Evolutionary conservation across 2,113 vertebrate genomes (phyloP).

Genomic region (Terrapene triunguis): DNA sequence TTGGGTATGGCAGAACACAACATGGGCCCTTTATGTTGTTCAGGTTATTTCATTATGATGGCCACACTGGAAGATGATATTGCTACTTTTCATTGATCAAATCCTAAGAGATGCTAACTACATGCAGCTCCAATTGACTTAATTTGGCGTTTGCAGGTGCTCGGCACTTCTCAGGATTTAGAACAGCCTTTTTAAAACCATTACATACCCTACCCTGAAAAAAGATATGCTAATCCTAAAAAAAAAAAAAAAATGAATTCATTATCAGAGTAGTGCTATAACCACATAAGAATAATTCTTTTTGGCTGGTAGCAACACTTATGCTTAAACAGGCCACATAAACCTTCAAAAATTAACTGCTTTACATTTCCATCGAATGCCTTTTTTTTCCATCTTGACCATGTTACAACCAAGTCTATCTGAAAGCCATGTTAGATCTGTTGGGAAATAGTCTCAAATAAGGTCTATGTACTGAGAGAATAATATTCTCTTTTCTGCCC

Average conservation of each 20-base stretch:
- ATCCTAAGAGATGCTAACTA: background rate
- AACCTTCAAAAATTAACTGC: background rate
- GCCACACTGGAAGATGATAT: background rate
- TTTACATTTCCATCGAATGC: background rate
- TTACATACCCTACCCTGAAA: rapidly evolving
- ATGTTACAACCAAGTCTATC: background rate
- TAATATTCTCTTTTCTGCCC: background rate
- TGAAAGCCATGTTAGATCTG: background rate
- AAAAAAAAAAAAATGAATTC: background rate
- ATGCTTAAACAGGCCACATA: background rate
- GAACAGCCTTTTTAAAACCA: background rate
- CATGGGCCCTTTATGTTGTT: background rate
- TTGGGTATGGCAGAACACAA: background rate
- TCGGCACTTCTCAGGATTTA: background rate
- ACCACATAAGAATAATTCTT: rapidly evolving
- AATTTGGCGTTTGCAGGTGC: background rate
- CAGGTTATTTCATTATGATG: background rate
- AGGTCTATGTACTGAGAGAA: background rate
- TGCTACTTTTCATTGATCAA: background rate
- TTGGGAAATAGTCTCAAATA: background rate
- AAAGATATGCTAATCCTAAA: background rate
- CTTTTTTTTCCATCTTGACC: background rate
- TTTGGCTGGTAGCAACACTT: slow-evolving; percentile 10
- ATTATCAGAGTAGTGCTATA: background rate
- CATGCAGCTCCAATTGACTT: background rate